Conservation (phyloP, 2,797 vertebrate species). For the Ammospiza maritima region DNA sequence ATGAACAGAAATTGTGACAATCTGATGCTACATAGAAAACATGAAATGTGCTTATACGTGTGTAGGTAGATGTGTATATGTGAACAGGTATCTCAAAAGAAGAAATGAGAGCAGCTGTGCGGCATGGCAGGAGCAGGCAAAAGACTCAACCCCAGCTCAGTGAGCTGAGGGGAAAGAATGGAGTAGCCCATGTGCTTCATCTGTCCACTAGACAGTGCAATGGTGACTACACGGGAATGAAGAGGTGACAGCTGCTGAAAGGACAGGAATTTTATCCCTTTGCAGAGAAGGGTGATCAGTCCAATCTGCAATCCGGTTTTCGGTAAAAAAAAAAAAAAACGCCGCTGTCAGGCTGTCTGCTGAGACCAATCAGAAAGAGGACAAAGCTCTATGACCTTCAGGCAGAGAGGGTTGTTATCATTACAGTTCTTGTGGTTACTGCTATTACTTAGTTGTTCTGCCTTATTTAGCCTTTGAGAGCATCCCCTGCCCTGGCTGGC, state of each 20-base stretch:
- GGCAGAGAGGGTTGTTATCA: background rate
- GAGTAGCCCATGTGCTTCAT: background rate
- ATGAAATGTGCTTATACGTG: fast-evolving
- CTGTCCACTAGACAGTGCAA: background rate
- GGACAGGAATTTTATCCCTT: background rate
- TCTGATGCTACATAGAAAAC: background rate
- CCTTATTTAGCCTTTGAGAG: background rate
- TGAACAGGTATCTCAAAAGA: background rate
- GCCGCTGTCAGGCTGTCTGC: background rate
- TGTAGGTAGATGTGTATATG: background rate
- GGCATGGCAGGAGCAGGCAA: background rate
- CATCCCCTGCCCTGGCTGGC: background rate
- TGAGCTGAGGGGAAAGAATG: background rate
- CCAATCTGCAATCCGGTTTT: background rate
- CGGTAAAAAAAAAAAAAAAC: background rate
- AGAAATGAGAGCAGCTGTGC: background rate
- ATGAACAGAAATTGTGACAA: background rate
- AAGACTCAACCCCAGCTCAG: fast-evolving
- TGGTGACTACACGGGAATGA: background rate
- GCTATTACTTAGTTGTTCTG: background rate
- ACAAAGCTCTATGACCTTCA: background rate
- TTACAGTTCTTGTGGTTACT: background rate
- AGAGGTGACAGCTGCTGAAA: background rate
- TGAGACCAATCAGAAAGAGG: background rate
- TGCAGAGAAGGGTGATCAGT: background rate